Evolutionary conservation across 2,113 vertebrate genomes (phyloP).

Genomic region (Ellobius talpinus): DNA sequence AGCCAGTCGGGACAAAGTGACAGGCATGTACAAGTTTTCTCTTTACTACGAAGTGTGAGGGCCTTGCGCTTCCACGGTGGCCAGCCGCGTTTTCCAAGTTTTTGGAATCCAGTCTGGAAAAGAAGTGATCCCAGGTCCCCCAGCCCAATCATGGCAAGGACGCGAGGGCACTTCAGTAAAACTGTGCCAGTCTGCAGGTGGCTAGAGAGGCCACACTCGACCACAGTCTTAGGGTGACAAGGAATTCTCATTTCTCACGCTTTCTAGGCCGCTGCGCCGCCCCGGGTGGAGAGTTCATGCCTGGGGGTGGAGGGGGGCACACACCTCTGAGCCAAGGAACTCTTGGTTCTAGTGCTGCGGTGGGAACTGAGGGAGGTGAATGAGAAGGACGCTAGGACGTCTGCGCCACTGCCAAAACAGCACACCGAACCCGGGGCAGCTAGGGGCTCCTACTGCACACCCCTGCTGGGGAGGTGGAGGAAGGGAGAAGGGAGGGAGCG

Average conservation of each 20-base stretch:
- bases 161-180: background rate
- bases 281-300: background rate
- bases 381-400: background rate
- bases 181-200: background rate
- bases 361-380: fast-evolving
- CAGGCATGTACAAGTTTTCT: background rate
- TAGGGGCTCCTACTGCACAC: background rate
- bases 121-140: background rate
- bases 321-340: background rate
- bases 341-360: fast-evolving
- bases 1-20: background rate
- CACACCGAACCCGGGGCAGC: background rate
- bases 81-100: conserved; percentile 22
- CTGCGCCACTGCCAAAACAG: background rate
- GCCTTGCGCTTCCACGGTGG: background rate
- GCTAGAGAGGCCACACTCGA: background rate
- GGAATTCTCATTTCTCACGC: background rate
- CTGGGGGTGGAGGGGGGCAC: background rate
- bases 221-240: background rate
- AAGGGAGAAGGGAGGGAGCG: conserved; percentile 47
- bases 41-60: background rate
- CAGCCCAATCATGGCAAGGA: background rate
- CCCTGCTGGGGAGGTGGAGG: conserved; percentile 48
- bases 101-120: background rate
- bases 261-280: fast-evolving